Conservation (phyloP, 2,888 invertebrate species). For the Tryphoninae sp. region DNA sequence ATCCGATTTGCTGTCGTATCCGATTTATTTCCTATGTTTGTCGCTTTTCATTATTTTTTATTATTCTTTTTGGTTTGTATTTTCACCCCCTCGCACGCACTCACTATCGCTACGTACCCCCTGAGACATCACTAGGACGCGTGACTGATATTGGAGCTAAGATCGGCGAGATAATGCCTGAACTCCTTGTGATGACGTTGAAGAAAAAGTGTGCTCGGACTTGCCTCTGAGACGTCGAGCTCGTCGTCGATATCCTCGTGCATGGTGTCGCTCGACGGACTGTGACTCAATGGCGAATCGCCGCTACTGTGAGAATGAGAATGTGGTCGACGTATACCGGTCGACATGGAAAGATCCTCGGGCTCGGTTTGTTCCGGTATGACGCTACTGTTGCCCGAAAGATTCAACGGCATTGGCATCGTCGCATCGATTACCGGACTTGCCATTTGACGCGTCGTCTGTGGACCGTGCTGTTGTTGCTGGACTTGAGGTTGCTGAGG, state of each 20-base stretch:
- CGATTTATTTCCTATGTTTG: neutral
- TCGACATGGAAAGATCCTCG: slow-evolving; percentile 92
- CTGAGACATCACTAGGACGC: slow-evolving; percentile 72
- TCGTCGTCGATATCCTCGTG: slow-evolving; percentile 84
- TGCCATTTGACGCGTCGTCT: slow-evolving; percentile 74
- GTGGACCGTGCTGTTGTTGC: slow-evolving; percentile 77
- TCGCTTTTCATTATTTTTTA: neutral
- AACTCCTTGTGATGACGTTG: slow-evolving; percentile 72
- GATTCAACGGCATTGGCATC: slow-evolving; percentile 83
- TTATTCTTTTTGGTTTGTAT: slow-evolving; percentile 29
- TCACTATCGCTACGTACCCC: slow-evolving; percentile 70
- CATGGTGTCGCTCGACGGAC: slow-evolving; percentile 80
- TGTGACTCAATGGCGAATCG: slow-evolving; percentile 81
- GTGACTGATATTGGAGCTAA: slow-evolving; percentile 65
- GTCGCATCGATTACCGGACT: slow-evolving; percentile 80
- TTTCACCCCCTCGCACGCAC: slow-evolving; percentile 12
- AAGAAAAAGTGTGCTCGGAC: slow-evolving; percentile 81
- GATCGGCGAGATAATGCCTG: slow-evolving; percentile 63
- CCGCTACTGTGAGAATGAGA: slow-evolving; percentile 82
- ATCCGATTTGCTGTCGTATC: neutral
- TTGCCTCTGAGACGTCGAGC: slow-evolving; percentile 82
- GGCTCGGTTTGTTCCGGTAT: slow-evolving; percentile 95
- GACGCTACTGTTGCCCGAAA: slow-evolving; percentile 79
- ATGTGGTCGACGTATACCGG: slow-evolving; percentile 79
- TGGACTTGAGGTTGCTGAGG: slow-evolving; percentile 39